Evolutionary conservation across 2,888 invertebrate genomes (phyloP), one percentile per base, ranked within the genome.

Genomic region (Taenaris catops): DNA sequence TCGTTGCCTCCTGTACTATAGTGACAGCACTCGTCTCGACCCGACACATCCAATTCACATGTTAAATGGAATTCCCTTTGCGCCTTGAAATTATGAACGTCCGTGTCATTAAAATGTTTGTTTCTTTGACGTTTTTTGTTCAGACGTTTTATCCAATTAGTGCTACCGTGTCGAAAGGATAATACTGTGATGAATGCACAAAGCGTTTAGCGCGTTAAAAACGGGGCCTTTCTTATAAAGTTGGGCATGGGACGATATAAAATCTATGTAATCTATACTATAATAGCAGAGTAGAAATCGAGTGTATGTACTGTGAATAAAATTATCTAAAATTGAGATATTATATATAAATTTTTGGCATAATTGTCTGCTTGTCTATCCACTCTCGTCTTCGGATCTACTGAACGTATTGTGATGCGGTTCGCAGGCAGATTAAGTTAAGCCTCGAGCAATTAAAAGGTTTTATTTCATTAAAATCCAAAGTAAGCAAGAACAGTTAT

Each of bases 101-200:
- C 69, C 67, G 66, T 64, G 61, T 76, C 79, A 81, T 81, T 81
- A 81, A 79, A 73, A 67, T 80, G 79, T 83, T 84, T 81, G 84
- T 83, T 83, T 81, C 72, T 79, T 71, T 65, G 66, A 69, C 58
- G 61, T 75, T 81, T n/a, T 79, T 78, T 79, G 65, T 75, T 63
- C 67, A 70, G 63, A 73, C 58, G 63, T 76, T 80, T 80, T 64
- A 74, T 75, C 86, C 86, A 84, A 86, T 86, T 86, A 86, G 86
- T 75, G 83, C 86, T 86, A 84, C 86, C 84, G 86, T 86, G 86
- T 86, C 84, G 84, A 86, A 86, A 84, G 81, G 80, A 81, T 86
- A 84, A 86, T 86, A 71, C 55, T 67, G 68, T 69, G 73, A 78
- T 78, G 74, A 70, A 75, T 64, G 63, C 58, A 70, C 75, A 65